Conservation (phyloP, 1,140 invertebrate species). For the Pseudomyrmex dendroicus region DNA sequence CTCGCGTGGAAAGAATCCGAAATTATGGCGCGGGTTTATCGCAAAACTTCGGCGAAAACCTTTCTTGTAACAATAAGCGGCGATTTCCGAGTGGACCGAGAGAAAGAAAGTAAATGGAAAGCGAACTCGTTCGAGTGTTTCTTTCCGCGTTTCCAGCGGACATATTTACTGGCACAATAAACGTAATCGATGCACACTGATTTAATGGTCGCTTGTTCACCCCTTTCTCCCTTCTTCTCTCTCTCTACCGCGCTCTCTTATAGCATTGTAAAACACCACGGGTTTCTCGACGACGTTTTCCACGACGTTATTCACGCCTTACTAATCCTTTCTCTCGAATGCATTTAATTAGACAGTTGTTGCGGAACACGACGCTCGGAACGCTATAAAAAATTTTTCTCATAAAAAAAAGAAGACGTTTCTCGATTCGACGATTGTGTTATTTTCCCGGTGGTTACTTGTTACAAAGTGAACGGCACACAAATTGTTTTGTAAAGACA, state of each 20-base stretch:
- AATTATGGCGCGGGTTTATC: constrained; percentile 61
- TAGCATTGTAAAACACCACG: constrained; percentile 34
- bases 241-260: neutral
- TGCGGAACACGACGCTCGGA: constrained; percentile 34
- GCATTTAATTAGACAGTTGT: constrained; percentile 54
- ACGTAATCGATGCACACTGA: constrained; percentile 58
- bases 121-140: constrained; percentile 46
- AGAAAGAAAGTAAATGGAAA: constrained; percentile 18
- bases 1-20: constrained; percentile 58
- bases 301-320: constrained; percentile 49
- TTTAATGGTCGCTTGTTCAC: constrained; percentile 16
- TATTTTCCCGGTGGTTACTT: constrained; percentile 28
- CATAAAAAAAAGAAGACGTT: constrained; percentile 47
- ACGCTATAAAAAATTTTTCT: constrained; percentile 4
- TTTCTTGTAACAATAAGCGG: constrained; percentile 33
- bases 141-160: constrained; percentile 50
- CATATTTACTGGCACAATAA: constrained; percentile 59
- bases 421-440: constrained; percentile 34
- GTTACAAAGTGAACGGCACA: neutral
- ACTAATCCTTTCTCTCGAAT: constrained; percentile 44
- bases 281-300: constrained; percentile 7
- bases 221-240: neutral
- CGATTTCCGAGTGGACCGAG: constrained; percentile 23
- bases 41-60: constrained; percentile 35
- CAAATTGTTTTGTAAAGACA: neutral